Base-by-base conservation (phyloP, 2,113 vertebrate species). In the Danionella cerebrum region DNA sequence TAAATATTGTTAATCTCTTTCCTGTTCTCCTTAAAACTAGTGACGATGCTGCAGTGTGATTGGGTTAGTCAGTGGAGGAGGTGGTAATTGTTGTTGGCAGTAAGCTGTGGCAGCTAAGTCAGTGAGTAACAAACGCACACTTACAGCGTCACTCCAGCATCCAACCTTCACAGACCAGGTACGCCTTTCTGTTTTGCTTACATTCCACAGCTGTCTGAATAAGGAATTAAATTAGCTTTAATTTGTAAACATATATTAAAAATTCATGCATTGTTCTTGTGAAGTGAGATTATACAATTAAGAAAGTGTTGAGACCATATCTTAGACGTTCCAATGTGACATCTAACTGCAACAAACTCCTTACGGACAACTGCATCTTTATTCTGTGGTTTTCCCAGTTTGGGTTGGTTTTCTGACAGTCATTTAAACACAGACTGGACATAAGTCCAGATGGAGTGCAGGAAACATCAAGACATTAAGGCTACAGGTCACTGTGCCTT, bases 41-140 rank as follows among this genome's bases (percentile, higher is more conserved):
- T 39, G 16, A 35, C 38, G 36, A 35, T 27, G 41, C 33, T 52
- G 42, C 1, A 11, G 1, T 50, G 42, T 72, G 79, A 86, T 82
- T 86, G 84, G 80, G 58, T 72, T 57, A 77, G 60, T 82, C 72
- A 81, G 25, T 62, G 67, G 79, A 82, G 75, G 72, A 66, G 72
- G 68, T 24, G 72, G 11, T 87, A 84, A 86, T 81, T 81, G 55
- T 75, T 64, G 63, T 6, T 72, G 83, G 83, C 76, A 84, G 64
- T 79, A 76, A 84, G 76, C 79, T 71, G 75, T 57, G 73, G 73
- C 57, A 27, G 22, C n/a, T 57, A 29, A 42, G 47, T 68, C 70
- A 60, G 65, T 47, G 68, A 44, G 68, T 42, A 29, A 35, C 27
- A 68, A 38, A 67, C 52, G 57, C 69, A 65, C 55, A 72, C 58